A percentile compares a stretch with the other conserved stretches of the same genome.
These are phyloP conservation scores for Parnassius smintheus DNA, from an alignment of 2,888 invertebrate genomes.

Conservation along the genomic window DNA sequence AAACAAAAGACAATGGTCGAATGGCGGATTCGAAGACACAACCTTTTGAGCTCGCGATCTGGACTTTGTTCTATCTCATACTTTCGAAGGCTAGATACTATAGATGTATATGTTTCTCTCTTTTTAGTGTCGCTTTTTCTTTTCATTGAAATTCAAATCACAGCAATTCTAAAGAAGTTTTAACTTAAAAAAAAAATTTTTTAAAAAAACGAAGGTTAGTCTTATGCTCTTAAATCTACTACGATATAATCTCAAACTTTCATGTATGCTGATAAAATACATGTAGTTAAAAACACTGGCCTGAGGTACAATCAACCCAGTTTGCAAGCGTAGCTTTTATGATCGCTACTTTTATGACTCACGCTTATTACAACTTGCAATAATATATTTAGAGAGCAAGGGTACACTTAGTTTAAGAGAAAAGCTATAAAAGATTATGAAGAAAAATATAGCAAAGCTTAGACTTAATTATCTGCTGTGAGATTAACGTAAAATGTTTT, in stretches of 20 bases:
- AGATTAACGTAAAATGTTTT: too few relatives aligned
- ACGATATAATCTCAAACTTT: not conserved
- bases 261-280: not conserved
- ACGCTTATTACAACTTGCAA: conserved; percentile 14
- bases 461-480: not conserved
- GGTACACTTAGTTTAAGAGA: conserved; percentile 2
- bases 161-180: too few relatives aligned
- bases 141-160: too few relatives aligned
- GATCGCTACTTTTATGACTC: conserved; percentile 20
- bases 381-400: conserved; percentile 2
- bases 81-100: too few relatives aligned
- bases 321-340: not conserved
- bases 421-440: conserved; percentile 11
- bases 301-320: conserved; percentile 2
- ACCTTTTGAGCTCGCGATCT: too few relatives aligned
- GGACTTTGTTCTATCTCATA: too few relatives aligned
- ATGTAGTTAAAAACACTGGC: conserved; percentile 1
- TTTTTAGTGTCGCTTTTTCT: too few relatives aligned
- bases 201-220: not conserved
- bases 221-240: not conserved
- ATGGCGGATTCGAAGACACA: too few relatives aligned
- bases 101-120: too few relatives aligned
- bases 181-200: too few relatives aligned
- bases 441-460: conserved; percentile 6
- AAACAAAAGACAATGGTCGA: too few relatives aligned